Evolutionary conservation across 2,113 vertebrate genomes (phyloP), one percentile per base, ranked within the genome.

Genomic region (Centropus bengalensis): DNA sequence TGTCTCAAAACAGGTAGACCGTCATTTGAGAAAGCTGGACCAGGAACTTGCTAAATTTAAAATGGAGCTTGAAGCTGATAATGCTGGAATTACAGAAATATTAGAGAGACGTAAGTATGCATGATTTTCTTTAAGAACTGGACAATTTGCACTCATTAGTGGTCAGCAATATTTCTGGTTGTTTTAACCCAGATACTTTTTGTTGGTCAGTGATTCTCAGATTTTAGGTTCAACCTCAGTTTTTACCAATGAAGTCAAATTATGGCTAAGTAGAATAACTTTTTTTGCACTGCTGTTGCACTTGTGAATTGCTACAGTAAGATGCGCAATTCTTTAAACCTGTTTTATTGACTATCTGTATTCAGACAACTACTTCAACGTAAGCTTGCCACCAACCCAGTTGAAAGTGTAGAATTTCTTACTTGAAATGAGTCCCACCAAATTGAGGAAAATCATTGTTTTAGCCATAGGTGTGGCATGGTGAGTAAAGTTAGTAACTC

Each of bases 41-140:
- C 99, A 99, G 97, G 99, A 99, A 92, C 98, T 99, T 7, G 99
- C 99, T 88, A 99, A 99, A 95, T 99, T 99, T 95, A 99, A 99
- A 98, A 99, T 99, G 99, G 99, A 99, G 94, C 98, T 99, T 94
- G 99, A 99, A 98, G 99, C 99, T 21, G 99, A 99, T 98, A 99
- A 99, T 88, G 99, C 99, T 77, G 99, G 99, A 76, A 99, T 99
- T 97, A 99, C 99, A 8, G 99, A 99, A 97, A 98, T 99, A 97
- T 93, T 99, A 96, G 99, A 99, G 97, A 98, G 99, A 98, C 98
- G 99, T 99, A 97, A 98, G 99, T 98, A 95, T 86, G 71, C n/a
- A 1, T 88, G 17, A 8, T 77, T 86, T 67, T 75, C 19, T 64
- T 86, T 45, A 45, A 54, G 51, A 80, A 49, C 49, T 20, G 80